These are phyloP conservation scores for Selenia dentaria DNA, from an alignment of 2,888 invertebrate genomes.

Conservation along the genomic window DNA sequence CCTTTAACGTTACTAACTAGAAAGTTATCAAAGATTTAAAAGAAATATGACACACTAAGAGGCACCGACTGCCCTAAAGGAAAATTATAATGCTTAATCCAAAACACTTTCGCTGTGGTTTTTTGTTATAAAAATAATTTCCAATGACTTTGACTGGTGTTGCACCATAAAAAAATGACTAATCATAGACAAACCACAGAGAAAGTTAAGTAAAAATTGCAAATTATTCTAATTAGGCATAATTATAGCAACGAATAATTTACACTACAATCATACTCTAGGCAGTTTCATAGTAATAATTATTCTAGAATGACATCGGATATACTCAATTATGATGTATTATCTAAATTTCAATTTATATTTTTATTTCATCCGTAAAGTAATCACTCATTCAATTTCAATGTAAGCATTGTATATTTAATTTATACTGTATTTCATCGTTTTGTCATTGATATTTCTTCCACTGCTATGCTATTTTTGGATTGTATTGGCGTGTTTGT, in stretches of 20 bases:
- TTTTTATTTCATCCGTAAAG: no score
- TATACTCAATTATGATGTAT: no score
- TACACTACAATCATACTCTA: conserved; percentile 36
- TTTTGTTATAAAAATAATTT: conserved; percentile 23
- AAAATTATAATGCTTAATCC: conserved; percentile 48
- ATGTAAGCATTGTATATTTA: no score
- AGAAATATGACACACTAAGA: conserved; percentile 81
- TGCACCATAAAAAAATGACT: conserved; percentile 24
- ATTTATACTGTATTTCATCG: no score
- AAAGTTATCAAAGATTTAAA: conserved; percentile 59
- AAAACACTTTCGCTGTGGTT: conserved; percentile 58
- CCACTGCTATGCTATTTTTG: no score
- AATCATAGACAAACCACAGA: conserved; percentile 53
- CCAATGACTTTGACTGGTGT: conserved; percentile 23
- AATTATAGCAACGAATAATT: conserved; percentile 26
- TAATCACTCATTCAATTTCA: no score
- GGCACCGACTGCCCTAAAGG: conserved; percentile 58
- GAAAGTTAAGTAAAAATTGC: conserved; percentile 43
- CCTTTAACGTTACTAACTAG: conserved; percentile 61
- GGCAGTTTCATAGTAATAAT: conserved; percentile 31
- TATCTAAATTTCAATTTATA: no score
- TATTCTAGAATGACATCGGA: background rate
- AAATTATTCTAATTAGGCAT: conserved; percentile 29
- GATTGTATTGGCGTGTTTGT: no score
- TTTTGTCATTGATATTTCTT: no score